Conservation (phyloP, 1,140 invertebrate genomes). For the Hyposmocoma kahamanoa region DNA sequence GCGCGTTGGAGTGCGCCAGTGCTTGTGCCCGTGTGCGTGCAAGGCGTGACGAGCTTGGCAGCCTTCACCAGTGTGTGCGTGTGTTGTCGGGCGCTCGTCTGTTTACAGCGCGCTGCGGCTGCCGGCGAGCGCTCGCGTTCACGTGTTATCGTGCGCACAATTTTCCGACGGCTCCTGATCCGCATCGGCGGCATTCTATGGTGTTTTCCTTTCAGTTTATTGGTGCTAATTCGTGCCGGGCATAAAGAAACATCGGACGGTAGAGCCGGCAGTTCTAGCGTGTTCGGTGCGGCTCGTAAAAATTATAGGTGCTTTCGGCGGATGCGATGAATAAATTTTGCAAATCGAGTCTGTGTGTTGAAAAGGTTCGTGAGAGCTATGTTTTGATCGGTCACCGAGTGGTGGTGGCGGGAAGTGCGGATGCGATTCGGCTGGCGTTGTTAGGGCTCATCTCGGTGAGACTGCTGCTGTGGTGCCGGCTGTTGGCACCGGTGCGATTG, state of each 20-base stretch:
- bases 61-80: conserved; percentile 45
- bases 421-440: conserved; percentile 44
- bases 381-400: conserved; percentile 64
- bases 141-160: conserved; percentile 52
- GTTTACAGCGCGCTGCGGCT: conserved; percentile 66
- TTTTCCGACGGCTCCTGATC: conserved; percentile 56
- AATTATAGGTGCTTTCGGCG: conserved; percentile 63
- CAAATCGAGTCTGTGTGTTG: conserved; percentile 67
- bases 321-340: conserved; percentile 73
- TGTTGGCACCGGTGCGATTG: conserved; percentile 17
- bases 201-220: conserved; percentile 59
- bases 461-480: conserved; percentile 29
- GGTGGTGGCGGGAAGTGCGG: conserved; percentile 51
- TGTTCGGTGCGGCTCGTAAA: conserved; percentile 57
- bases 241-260: conserved; percentile 42
- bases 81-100: conserved; percentile 62
- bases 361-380: conserved; percentile 65
- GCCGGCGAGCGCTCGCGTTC: conserved; percentile 61
- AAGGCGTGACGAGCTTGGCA: conserved; percentile 26
- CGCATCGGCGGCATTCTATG: conserved; percentile 44
- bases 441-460: conserved; percentile 34
- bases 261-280: conserved; percentile 20
- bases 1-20: conserved; percentile 49
- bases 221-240: conserved; percentile 57
- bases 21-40: conserved; percentile 32